Evolutionary conservation across 1,140 invertebrate genomes (phyloP), one percentile per base, ranked within the genome.

Genomic region (Drosophila melanica): DNA sequence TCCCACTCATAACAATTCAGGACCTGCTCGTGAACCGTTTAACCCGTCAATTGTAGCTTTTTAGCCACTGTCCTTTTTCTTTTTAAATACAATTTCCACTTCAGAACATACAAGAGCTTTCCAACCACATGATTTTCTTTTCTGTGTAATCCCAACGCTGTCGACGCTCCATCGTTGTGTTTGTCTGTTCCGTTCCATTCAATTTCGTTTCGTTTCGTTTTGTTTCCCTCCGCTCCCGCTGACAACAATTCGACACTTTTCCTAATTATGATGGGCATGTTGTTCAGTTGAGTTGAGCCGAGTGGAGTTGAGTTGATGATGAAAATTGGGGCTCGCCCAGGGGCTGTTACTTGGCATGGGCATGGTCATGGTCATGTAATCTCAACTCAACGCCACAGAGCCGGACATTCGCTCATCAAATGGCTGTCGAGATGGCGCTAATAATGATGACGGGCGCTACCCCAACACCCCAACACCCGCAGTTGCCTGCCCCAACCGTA

Each of bases 181-280:
- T 58, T 41, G 50, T 69, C 41, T 63, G 33, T 41, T 8, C 11
- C 12, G 11, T 16, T 35, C 33, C 2, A 9, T 8, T 12, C 41
- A 54, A 23, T 41, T 8, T 6, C 12, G 18, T 16, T 35, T 14
- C 2, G 11, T 8, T 12, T 1, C 2, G 33, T 35, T 35, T 9
- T 8, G 8, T 35, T 35, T 9, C 33, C 8, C 11, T 3, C 16
- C 30, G 76, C 60, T 47, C 47, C 59, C 41, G 35, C 79, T 79
- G 73, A 89, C 82, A 89, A 82, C 66, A 79, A 84, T 89, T 87
- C 76, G 79, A 76, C 84, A 87, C 76, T 89, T 87, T 82, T 79
- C 79, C 72, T 87, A 87, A 87, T 89, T 82, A 87, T 87, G 82
- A 87, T 89, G 73, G 84, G 79, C 82, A 89, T 87, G 82, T 82